Evolutionary conservation across 1,140 invertebrate genomes (phyloP).

Genomic region (Drosophila nasuta): DNA sequence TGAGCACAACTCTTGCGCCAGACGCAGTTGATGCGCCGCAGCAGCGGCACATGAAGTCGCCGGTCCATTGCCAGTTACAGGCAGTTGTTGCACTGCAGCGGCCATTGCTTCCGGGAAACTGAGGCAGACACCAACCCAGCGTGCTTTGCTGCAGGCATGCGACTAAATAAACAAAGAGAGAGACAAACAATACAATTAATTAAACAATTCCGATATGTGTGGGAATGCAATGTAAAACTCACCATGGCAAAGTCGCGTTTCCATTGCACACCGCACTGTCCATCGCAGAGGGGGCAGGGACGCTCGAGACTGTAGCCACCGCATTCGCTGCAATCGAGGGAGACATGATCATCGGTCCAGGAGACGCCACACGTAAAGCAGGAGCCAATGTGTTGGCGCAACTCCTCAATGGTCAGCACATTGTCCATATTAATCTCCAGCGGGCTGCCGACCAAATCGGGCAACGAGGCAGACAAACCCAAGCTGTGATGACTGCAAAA

Average conservation of each 20-base stretch:
- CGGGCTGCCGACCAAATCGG: conserved; percentile 81
- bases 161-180: conserved; percentile 87
- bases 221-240: conserved; percentile 62
- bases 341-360: conserved; percentile 92
- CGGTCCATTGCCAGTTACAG: conserved; percentile 48
- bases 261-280: conserved; percentile 90
- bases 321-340: conserved; percentile 92
- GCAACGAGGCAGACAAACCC: conserved; percentile 80
- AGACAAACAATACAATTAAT: conserved; percentile 19
- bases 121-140: conserved; percentile 89
- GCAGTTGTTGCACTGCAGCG: conserved; percentile 72
- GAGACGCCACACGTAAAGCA: conserved; percentile 93
- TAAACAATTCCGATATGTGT: neutral
- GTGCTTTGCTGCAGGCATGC: conserved; percentile 90
- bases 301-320: conserved; percentile 92
- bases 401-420: conserved; percentile 89
- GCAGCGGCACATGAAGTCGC: conserved; percentile 71
- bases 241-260: conserved; percentile 92
- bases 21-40: conserved; percentile 76
- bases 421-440: conserved; percentile 84
- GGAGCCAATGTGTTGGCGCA: conserved; percentile 89
- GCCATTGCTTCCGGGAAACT: conserved; percentile 84
- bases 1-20: conserved; percentile 85
- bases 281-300: conserved; percentile 92
- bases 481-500: conserved; percentile 78